Percentiles rank a stretch among this genome's conserved stretches.
Conservation (phyloP, 1,140 invertebrate species). For the Bombus picipes region DNA sequence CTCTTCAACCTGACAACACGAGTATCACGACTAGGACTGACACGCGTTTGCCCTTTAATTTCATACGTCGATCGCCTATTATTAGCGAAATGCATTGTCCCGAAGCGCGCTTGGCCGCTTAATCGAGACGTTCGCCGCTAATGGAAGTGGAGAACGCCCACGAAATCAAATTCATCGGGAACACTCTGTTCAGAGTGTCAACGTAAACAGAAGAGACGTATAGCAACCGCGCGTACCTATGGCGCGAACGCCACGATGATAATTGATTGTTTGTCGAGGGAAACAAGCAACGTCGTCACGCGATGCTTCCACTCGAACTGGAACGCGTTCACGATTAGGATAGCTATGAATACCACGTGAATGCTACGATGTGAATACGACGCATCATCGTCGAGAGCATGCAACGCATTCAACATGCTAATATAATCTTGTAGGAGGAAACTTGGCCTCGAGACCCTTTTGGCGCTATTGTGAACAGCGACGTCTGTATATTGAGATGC, state of each 20-base stretch:
- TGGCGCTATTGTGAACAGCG: not conserved
- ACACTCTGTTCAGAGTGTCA: not conserved
- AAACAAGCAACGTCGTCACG: constrained; percentile 32
- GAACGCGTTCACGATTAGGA: not conserved
- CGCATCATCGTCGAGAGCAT: not conserved
- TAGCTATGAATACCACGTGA: not conserved
- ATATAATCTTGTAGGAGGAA: constrained; percentile 19
- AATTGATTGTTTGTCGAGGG: constrained; percentile 39
- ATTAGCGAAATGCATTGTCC: constrained; percentile 39
- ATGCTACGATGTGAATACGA: not conserved
- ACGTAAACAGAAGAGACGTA: not conserved
- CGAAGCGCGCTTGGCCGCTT: not conserved
- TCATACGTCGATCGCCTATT: constrained; percentile 24
- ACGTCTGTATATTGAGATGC: not conserved
- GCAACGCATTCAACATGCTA: constrained; percentile 42
- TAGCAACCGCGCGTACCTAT: not conserved
- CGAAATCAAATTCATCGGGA: constrained; percentile 16
- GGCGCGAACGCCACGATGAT: not conserved
- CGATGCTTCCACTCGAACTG: constrained; percentile 25
- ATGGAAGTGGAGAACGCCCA: constrained; percentile 28
- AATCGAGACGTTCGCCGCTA: constrained; percentile 10
- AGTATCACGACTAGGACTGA: not conserved
- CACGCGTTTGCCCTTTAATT: constrained; percentile 22
- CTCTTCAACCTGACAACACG: not conserved
- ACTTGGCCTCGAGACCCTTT: not conserved